Base-by-base conservation (phyloP, 2,113 vertebrate genomes). In the Himantopus leucocephalus region DNA sequence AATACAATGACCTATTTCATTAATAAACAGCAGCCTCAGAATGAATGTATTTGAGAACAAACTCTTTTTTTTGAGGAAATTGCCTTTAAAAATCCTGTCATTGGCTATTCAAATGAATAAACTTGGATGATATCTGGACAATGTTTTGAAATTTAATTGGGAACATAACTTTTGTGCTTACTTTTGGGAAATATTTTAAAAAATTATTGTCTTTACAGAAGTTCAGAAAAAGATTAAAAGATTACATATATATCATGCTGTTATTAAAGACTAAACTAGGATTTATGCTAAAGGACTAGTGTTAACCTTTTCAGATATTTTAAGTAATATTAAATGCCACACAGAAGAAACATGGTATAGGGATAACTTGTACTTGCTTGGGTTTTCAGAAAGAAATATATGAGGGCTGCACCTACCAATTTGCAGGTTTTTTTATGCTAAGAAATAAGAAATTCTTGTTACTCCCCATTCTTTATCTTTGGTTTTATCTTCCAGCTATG, bases 181-280 rank as follows among this genome's bases (percentile, higher is more conserved):
- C 7, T 67, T 37, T 87, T 63, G 14, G 8, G 29, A 91, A 87
- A 85, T 8, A 35, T 1, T 59, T 91, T 47, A 9, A 13, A 63
- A 76, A 85, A 43, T 20, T 58, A 41, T n/a, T 47, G 0, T 22
- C 37, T 73, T 80, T 35, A 30, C 10, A 86, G 29, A 73, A 85
- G 45, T 48, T 45, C 14, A 85, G 53, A 39, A 71, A 81, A 67
- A 55, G 9, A 70, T 47, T 8, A 35, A 27, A 53, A 75, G 2
- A 27, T 53, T 60, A 12, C 2, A 3, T 50, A 32, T 10, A 13
- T n/a, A 39, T 48, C 10, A 35, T 1, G 3, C 1, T 48, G 3
- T 66, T 87, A 72, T 17, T 72, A 74, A 71, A 47, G 1, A 4
- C 15, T 53, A 41, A 86, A 66, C 3, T 21, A 60, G 3, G 18